Evolutionary conservation across 2,113 vertebrate species (phyloP), one percentile per base, ranked within the genome.

Genomic region (Prionailurus viverrinus): DNA sequence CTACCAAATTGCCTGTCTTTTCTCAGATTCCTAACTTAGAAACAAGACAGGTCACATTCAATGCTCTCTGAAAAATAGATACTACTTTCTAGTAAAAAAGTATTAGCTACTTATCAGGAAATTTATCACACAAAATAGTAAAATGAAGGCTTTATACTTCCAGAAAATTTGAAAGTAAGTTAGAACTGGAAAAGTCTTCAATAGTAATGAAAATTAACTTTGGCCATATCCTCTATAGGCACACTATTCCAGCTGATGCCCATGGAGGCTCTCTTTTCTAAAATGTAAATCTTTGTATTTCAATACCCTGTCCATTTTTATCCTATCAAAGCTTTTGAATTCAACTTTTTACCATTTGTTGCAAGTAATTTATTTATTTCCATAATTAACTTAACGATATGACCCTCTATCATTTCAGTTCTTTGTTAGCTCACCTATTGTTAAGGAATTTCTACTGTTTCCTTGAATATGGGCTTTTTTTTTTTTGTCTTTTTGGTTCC

Each of bases 141-240:
- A 89, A 92, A 27, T 86, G 79, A 95, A 83, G 16, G 65, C 53
- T 87, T 82, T 36, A 10, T 80, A 87, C 63, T 80, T 80, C 25
- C 16, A 90, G 66, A 76, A 93, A 91, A 41, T 91, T 74, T 13
- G 68, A 41, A 95, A 95, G 15, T 53, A 82, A 94, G 12, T 73
- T 76, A 73, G 33, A 93, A 71, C 36, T 90, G 12, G 74, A 83
- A 36, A 87, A 61, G 7, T 51, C 36, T 94, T 96, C 9, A n/a
- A 7, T 81, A 87, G 51, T 86, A 61, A 87, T 90, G 58, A 80
- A 89, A 96, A 69, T 88, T 48, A 66, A 55, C 29, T 76, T 74
- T 33, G 68, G 76, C 29, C 27, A 3, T 48, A 68, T 91, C 29
- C 13, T 78, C 33, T 31, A 0, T 71, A 80, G 33, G 23, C 2